Percentiles rank a stretch among this genome's conserved stretches.
Evolutionary conservation across 2,113 vertebrate species (phyloP).

Genomic region (Clarias macrocephalus): DNA sequence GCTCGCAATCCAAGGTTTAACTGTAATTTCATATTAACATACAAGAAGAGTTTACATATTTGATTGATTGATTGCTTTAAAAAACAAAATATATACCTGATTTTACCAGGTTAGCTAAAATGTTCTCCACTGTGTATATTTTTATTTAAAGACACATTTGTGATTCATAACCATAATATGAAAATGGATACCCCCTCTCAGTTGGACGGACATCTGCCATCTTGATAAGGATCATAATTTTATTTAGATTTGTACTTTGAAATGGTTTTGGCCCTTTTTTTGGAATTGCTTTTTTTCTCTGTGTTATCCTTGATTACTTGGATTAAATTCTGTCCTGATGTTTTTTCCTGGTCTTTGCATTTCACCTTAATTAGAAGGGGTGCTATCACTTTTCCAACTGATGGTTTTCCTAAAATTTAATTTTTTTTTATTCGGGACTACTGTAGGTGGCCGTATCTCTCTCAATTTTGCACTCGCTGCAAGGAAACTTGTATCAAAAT

Average conservation of each 20-base stretch:
- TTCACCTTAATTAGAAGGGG: neutral
- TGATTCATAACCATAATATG: neutral
- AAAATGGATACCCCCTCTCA: neutral
- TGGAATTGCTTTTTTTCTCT: neutral
- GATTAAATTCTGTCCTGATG: neutral
- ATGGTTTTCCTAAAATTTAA: too few species aligned
- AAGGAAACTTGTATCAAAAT: too few species aligned
- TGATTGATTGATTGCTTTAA: too few species aligned
- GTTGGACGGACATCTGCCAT: neutral
- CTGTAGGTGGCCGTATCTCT: too few species aligned
- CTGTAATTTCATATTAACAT: too few species aligned
- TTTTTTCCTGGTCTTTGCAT: neutral
- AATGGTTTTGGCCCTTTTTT: neutral
- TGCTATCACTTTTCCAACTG: too few species aligned
- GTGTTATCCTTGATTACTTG: neutral
- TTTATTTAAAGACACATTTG: neutral
- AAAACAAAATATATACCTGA: neutral
- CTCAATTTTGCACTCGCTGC: too few species aligned
- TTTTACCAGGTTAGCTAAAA: neutral
- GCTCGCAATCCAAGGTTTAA: too few species aligned
- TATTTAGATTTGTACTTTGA: neutral
- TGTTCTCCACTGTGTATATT: neutral
- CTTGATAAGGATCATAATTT: neutral
- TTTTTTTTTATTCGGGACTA: too few species aligned
- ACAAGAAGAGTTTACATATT: too few species aligned